Base-by-base conservation (phyloP, 1,140 invertebrate species). In the Probaryconus sp. region DNA sequence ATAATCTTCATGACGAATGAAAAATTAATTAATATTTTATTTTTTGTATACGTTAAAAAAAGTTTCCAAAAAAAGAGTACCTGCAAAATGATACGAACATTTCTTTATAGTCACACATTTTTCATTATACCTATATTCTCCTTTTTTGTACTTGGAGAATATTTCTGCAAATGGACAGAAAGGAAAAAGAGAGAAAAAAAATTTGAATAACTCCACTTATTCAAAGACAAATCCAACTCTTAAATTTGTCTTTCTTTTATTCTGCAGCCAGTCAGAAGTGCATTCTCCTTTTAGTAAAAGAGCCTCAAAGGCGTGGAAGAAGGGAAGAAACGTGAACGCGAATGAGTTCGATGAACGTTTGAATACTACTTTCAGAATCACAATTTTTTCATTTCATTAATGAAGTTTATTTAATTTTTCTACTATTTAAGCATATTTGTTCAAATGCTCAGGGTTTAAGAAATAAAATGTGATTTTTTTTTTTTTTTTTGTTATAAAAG, bases 171-270 rank as follows among this genome's bases (percentile, higher is more conserved):
- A 56, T 24, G n/a, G 21, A 33, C 0, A 43, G 10, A n/a, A 20
- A n/a, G 14, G 16, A 3, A 2, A 30, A 55, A 48, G 9, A 60
- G 51, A 51, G 43, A 58, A 51, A 65, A 65, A 64, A 69, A 72
- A 77, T 77, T 64, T 69, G 74, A 76, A 76, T 76, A 63, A 77
- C 65, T 75, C 65, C 72, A 75, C 72, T 75, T 69, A 70, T 70
- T 75, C 65, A 60, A 77, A 77, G 74, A 77, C 74, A 76, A 76
- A 76, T 72, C 74, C 74, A 70, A 72, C 74, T 69, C 68, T 71
- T 76, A 64, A 76, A 76, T 76, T 76, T 72, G 64, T 76, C 74
- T 76, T 76, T 72, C 74, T 76, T 72, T 71, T 76, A 76, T 76
- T 76, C 74, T 47, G 51, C 74, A 72, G 68, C 63, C 68, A 76